phyloP scores from a whole-genome alignment of 2,888 invertebrate species.

The Agrochola lychnidis region DNA sequence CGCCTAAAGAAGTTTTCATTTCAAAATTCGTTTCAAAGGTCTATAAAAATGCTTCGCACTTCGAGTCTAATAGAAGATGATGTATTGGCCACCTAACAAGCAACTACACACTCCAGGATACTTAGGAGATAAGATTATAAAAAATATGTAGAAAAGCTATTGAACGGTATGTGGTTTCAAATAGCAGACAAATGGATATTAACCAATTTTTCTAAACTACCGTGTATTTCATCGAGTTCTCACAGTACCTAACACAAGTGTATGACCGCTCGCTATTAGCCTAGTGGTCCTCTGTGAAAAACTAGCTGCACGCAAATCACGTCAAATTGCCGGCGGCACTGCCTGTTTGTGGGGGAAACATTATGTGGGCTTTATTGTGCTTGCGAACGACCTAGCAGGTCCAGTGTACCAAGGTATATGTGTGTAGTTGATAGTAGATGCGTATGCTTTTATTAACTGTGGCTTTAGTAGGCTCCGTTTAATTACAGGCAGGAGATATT shows the following conservation, averaged over 20 bases:
- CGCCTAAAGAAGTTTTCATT: too few species aligned
- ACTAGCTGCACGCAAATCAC: conserved; percentile 62
- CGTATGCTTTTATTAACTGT: conserved; percentile 6
- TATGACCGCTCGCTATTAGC: conserved; percentile 18
- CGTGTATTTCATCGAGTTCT: conserved; percentile 33
- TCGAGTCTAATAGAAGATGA: background rate
- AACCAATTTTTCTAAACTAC: conserved; percentile 18
- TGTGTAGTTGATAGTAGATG: background rate
- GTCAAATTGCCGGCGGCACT: conserved; percentile 52
- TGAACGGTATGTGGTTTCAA: background rate
- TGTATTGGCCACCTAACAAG: background rate
- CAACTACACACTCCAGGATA: too few species aligned
- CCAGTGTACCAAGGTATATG: background rate
- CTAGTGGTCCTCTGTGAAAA: conserved; percentile 49
- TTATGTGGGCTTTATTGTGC: conserved; percentile 31
- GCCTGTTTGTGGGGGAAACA: conserved; percentile 43
- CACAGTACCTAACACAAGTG: conserved; percentile 25
- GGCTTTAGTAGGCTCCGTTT: background rate
- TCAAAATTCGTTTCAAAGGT: background rate
- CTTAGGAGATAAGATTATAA: too few species aligned
- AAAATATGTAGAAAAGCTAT: background rate
- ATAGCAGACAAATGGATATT: background rate
- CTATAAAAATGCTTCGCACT: background rate
- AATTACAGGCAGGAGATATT: background rate
- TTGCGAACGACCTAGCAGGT: conserved; percentile 14